A percentile compares a stretch with the other conserved stretches of the same genome.
phyloP scores from a whole-genome alignment of 2,888 invertebrate species.

The Drosophila histrio region DNA sequence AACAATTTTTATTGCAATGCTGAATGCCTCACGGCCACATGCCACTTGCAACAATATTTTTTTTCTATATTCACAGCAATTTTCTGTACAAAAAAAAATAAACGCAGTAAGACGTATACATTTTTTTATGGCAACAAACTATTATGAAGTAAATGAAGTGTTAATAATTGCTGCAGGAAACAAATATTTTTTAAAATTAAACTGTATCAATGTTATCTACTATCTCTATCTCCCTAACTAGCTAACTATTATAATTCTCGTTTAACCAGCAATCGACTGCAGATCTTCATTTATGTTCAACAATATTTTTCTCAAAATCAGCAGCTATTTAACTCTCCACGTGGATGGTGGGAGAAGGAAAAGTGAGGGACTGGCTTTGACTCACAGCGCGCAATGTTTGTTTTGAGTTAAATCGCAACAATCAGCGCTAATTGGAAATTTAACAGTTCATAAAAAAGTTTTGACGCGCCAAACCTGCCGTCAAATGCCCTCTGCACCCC shows the following conservation, averaged over 20 bases:
- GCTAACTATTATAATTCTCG: neutral
- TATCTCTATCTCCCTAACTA: neutral
- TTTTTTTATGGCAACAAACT: neutral
- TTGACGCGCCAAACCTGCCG: constrained; percentile 21
- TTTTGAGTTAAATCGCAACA: constrained; percentile 66
- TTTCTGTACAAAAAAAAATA: neutral
- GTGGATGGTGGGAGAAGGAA: neutral
- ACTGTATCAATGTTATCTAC: too few species aligned
- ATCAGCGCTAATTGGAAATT: constrained; percentile 80
- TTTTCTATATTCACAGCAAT: constrained; percentile 2
- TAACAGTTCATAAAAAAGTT: constrained; percentile 78
- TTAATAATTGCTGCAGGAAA: neutral
- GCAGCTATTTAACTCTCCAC: neutral
- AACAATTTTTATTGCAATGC: constrained; percentile 54
- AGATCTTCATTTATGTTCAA: neutral
- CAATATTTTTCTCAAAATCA: neutral
- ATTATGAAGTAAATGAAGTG: neutral
- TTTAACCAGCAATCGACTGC: neutral
- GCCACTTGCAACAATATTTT: constrained; percentile 38
- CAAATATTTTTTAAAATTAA: too few species aligned
- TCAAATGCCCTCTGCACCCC: neutral
- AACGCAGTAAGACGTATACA: neutral
- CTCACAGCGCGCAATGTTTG: constrained; percentile 43
- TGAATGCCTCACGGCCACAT: constrained; percentile 9
- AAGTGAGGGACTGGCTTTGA: neutral